Base-by-base conservation (phyloP, 2,888 invertebrate species). In the Leptopilina drosophilae region DNA sequence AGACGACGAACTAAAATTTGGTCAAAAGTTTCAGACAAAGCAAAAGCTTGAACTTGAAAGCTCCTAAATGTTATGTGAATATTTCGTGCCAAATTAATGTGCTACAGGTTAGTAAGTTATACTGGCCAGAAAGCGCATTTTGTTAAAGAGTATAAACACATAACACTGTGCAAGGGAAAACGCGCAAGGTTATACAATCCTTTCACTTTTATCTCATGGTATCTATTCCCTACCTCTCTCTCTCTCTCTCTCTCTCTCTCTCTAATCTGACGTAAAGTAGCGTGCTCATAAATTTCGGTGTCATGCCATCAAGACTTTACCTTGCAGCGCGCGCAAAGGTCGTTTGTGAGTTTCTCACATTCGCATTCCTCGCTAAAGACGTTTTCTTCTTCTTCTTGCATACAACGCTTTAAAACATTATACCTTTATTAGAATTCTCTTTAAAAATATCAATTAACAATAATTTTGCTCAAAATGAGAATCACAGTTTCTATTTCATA, bases 201-300 rank as follows among this genome's bases (percentile, higher is more conserved):
- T 90, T 90, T 90, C 90, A 90, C 90, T 90, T 90, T 90, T 89
- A 90, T 90, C 87, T 82, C 79, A 65, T 82, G 85, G 82, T 86
- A 87, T 82, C 83, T 85, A 84, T 85, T 82, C 82, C 82, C 33
- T 83, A 77, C 81, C 73, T 78, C 53, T 81, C 69, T 69, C 66
- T 64, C 15, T 33, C 20, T 82, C 82, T 82, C 33, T 33, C 76
- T 83, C 77, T 81, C 73, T 78, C 53, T 81, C 69, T 76, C 69
- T 64, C 20, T 33, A 20, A 66, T 64, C 40, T 59, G n/a, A 81
- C 79, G 77, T 80, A 82, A 82, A 82, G 83, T 84, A 87, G 80
- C 85, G 85, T 80, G 87, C 86, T 87, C 87, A 85, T 89, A 89
- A 87, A 89, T 90, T 88, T 87, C 81, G 84, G 82, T 86, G 87